phyloP scores from a whole-genome alignment of 2,888 invertebrate species.

The Diarsia brunnea region DNA sequence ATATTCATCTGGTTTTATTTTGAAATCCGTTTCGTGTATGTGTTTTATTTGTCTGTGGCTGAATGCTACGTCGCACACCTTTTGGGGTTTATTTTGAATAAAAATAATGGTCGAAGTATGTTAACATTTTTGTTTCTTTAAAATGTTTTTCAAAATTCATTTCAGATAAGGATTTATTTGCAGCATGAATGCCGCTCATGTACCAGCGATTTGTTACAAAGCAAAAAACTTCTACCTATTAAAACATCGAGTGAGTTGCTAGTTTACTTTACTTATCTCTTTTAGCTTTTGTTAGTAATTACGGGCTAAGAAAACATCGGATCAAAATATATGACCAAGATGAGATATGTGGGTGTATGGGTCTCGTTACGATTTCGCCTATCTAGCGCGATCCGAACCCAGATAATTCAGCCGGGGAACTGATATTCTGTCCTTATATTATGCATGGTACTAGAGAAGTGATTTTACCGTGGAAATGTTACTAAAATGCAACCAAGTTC shows the following conservation, averaged over 20 bases:
- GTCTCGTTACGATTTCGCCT: slow-evolving; percentile 27
- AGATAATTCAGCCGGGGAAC: slow-evolving; percentile 28
- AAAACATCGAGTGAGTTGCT: not conserved
- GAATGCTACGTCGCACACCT: not conserved
- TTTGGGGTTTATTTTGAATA: not conserved
- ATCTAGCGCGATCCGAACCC: slow-evolving; percentile 29
- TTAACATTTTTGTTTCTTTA: not conserved
- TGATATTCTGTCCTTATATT: slow-evolving; percentile 43
- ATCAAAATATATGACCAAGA: not conserved
- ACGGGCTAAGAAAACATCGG: slow-evolving; percentile 8
- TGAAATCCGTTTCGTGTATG: not conserved
- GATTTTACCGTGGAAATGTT: slow-evolving; percentile 23
- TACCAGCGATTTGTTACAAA: not conserved
- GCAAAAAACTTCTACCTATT: not conserved
- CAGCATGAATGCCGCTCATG: not conserved
- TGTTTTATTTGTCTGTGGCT: slow-evolving; percentile 1
- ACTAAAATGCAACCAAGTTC: not conserved
- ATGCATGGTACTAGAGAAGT: slow-evolving; percentile 26
- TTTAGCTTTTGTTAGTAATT: not conserved
- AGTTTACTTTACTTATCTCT: not conserved
- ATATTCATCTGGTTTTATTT: slow-evolving; percentile 17
- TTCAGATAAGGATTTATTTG: not conserved
- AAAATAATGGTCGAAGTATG: not conserved
- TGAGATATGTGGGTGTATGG: not conserved
- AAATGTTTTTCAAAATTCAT: not conserved